phyloP scores from a whole-genome alignment of 1,140 invertebrate species.

The Cherax destructor region DNA sequence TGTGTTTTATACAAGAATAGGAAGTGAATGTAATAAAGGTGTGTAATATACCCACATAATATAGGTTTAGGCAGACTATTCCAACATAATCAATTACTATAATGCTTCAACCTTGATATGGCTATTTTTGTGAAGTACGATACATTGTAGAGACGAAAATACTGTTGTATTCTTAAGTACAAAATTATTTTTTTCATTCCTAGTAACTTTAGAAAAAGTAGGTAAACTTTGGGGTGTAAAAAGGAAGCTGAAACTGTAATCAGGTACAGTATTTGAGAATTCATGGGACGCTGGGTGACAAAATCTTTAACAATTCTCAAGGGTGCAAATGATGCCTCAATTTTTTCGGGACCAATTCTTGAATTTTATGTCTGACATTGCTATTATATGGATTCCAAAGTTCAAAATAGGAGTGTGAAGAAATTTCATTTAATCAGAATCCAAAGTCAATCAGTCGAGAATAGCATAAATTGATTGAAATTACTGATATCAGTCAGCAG shows the following conservation, averaged over 20 bases:
- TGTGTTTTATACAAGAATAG: slow-evolving; percentile 22
- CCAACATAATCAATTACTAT: too few species aligned
- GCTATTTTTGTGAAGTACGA: slow-evolving; percentile 9
- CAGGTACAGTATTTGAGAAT: neutral
- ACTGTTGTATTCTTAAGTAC: slow-evolving; percentile 25
- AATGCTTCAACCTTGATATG: neutral
- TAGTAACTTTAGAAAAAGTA: slow-evolving; percentile 13
- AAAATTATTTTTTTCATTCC: slow-evolving; percentile 39
- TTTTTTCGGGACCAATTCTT: neutral
- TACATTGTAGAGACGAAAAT: slow-evolving; percentile 14
- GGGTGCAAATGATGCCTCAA: neutral
- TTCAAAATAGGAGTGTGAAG: too few species aligned
- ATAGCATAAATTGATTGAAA: too few species aligned
- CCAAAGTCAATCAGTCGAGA: too few species aligned
- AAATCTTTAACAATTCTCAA: neutral
- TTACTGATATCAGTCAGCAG: too few species aligned
- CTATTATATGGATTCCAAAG: neutral
- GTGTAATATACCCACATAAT: too few species aligned
- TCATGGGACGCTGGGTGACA: too few species aligned
- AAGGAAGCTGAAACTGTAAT: too few species aligned
- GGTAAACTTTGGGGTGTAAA: neutral
- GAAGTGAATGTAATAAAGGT: too few species aligned
- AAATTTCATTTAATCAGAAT: too few species aligned
- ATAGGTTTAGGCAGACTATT: too few species aligned
- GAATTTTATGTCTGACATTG: neutral